Percentiles rank a stretch among this genome's conserved stretches.
These are phyloP conservation scores for Caracal caracal DNA, from an alignment of 2,113 vertebrate genomes.

Conservation along the genomic window DNA sequence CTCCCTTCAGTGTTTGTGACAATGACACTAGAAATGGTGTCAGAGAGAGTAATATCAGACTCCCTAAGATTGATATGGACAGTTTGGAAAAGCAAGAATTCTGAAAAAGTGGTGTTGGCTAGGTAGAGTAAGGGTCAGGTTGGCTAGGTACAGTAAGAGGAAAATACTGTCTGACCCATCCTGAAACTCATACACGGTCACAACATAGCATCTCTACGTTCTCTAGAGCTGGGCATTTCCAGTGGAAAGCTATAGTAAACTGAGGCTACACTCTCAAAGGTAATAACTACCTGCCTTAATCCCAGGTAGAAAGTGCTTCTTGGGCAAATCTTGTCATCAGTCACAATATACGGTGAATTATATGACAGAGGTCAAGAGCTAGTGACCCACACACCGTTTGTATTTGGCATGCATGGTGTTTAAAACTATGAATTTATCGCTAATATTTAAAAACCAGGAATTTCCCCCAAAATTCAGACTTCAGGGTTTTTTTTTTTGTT, in stretches of 20 bases:
- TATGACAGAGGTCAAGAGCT: not conserved
- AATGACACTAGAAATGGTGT: not conserved
- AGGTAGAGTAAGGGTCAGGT: not conserved
- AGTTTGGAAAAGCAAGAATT: not conserved
- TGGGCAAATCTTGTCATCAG: not conserved
- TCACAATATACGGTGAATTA: not conserved
- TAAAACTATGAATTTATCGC: not conserved
- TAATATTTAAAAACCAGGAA: not conserved
- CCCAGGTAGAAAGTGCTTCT: not conserved
- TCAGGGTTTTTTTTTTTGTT: not conserved
- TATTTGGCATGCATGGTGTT: not conserved
- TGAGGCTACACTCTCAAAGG: not conserved
- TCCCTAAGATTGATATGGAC: not conserved
- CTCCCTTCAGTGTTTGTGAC: not conserved
- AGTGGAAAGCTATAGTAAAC: not conserved
- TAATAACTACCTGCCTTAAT: not conserved
- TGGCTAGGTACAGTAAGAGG: not conserved
- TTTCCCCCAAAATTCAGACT: not conserved
- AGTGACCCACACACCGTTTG: not conserved
- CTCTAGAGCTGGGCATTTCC: not conserved
- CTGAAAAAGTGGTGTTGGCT: no score
- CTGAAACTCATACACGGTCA: not conserved
- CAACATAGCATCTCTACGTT: not conserved
- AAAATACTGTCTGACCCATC: not conserved
- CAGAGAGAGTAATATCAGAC: not conserved